Evolutionary conservation across 53 echinoderm and acorn worm genomes (phyloP).

Genomic region (Stichopus horrens): DNA sequence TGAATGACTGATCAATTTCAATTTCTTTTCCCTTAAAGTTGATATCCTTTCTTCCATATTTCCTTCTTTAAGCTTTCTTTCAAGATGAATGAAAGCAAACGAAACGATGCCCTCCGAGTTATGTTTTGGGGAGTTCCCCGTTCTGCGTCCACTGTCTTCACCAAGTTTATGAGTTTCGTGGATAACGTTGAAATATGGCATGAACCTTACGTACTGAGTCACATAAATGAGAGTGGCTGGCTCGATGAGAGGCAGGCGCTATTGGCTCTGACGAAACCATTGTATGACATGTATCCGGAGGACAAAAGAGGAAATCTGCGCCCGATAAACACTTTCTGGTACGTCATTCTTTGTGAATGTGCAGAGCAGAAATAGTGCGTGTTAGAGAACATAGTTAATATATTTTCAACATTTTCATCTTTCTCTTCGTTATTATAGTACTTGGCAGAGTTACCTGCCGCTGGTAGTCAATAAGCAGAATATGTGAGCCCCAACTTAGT

Average conservation of each 20-base stretch:
- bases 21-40: too few species aligned
- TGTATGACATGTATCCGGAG: neutral
- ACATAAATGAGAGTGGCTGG: neutral
- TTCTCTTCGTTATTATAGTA: too few species aligned
- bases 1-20: too few species aligned
- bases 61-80: too few species aligned
- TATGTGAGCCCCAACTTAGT: too few species aligned
- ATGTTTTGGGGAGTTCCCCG: neutral
- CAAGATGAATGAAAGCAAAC: neutral
- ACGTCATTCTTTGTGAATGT: neutral
- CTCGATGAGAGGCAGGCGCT: neutral
- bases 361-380: too few species aligned
- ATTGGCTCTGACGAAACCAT: neutral
- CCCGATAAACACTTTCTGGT: neutral
- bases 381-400: too few species aligned
- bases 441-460: too few species aligned
- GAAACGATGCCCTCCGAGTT: neutral
- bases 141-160: neutral
- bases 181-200: neutral
- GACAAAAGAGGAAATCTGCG: neutral
- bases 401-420: too few species aligned
- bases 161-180: slow-evolving; percentile 10
- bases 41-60: too few species aligned
- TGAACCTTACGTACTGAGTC: neutral
- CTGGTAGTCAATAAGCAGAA: too few species aligned